Evolutionary conservation across 2,113 vertebrate species (phyloP).

Genomic region (Toxotes jaculatrix): DNA sequence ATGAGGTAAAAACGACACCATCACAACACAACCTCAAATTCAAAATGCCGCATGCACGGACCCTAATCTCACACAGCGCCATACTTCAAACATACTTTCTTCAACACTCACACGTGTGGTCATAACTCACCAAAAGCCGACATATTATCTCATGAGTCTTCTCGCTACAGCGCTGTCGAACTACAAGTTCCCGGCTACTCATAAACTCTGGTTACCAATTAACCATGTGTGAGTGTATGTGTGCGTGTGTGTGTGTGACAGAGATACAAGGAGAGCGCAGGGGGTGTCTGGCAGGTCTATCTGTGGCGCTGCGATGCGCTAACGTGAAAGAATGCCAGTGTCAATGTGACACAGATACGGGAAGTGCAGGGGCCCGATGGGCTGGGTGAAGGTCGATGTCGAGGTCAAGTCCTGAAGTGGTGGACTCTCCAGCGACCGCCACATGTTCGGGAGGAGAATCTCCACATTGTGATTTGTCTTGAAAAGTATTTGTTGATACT

Average conservation of each 20-base stretch:
- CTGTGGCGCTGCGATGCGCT: slow-evolving; percentile 82
- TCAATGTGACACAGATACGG: slow-evolving; percentile 84
- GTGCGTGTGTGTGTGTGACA: slow-evolving; percentile 45
- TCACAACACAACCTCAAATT: not conserved
- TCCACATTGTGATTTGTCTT: not conserved
- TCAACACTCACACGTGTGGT: slow-evolving; percentile 43
- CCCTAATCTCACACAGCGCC: not conserved
- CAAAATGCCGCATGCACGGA: not conserved
- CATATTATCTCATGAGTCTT: slow-evolving; percentile 75
- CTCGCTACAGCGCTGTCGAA: slow-evolving; percentile 44
- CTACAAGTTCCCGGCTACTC: slow-evolving; percentile 67
- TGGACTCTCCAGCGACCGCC: slow-evolving; percentile 22
- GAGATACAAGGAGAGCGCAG: slow-evolving; percentile 65
- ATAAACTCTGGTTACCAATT: slow-evolving; percentile 84
- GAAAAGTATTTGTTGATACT: not conserved
- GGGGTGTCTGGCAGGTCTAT: slow-evolving; percentile 82
- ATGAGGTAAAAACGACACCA: not conserved
- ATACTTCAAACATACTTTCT: slow-evolving; percentile 15
- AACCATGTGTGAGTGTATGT: slow-evolving; percentile 58
- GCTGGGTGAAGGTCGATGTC: slow-evolving; percentile 78
- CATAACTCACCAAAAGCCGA: slow-evolving; percentile 84
- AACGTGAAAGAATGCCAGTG: slow-evolving; percentile 88
- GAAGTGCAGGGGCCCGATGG: slow-evolving; percentile 78
- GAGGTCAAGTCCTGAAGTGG: slow-evolving; percentile 81
- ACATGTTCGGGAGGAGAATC: slow-evolving; percentile 9